These are phyloP conservation scores for Oreohelix idahoensis DNA, from an alignment of 1,140 invertebrate genomes.

Conservation along the genomic window DNA sequence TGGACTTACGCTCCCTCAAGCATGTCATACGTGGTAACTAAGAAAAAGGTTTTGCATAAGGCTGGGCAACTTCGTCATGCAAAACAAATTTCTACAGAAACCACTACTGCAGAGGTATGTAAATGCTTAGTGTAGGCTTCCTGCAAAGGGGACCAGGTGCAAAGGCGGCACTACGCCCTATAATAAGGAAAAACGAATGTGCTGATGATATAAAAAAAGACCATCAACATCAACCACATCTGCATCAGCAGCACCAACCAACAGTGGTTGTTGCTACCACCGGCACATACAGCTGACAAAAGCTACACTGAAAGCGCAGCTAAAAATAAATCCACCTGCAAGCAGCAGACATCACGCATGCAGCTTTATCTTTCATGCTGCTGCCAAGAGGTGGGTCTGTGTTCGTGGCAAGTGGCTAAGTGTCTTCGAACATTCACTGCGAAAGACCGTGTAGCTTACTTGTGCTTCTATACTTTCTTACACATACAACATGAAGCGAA, in stretches of 20 bases:
- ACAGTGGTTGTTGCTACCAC: not conserved
- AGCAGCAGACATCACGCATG: not conserved
- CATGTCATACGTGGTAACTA: no score
- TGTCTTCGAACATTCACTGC: conserved; percentile 4
- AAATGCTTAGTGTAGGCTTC: no score
- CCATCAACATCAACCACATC: not conserved
- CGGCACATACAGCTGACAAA: not conserved
- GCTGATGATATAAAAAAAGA: not conserved
- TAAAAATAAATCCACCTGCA: not conserved
- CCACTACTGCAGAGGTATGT: no score
- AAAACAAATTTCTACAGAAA: no score
- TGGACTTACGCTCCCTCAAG: no score
- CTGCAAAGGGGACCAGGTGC: no score
- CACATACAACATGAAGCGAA: not conserved
- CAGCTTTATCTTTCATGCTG: not conserved
- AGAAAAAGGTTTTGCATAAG: no score
- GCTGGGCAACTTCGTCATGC: no score
- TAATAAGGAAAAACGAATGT: no score
- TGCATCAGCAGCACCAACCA: not conserved
- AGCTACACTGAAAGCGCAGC: not conserved
- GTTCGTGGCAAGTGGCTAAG: conserved; percentile 6
- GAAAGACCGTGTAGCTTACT: not conserved
- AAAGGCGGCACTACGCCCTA: no score
- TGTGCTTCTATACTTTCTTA: not conserved
- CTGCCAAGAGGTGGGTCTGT: conserved; percentile 13